Evolutionary conservation across 2,888 invertebrate species (phyloP), one percentile per base, ranked within the genome.

Genomic region (Aleiodes leptofemur): DNA sequence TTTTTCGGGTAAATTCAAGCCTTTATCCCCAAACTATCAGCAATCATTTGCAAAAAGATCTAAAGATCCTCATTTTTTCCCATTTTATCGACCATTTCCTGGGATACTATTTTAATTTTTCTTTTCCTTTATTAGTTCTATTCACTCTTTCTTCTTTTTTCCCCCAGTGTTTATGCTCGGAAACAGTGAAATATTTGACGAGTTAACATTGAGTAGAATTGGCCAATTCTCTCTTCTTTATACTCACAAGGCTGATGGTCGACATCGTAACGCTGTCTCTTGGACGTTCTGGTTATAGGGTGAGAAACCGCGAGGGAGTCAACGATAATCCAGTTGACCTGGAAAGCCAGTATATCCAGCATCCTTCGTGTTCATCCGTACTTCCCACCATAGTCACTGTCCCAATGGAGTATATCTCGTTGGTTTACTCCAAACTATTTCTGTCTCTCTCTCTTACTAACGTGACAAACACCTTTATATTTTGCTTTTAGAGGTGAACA

Each of bases 271-370:
- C 64, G 16, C 43, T 43, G 64, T 64, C 61, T 61, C 61, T 34
- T 61, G 64, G 64, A 64, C 48, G 14, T 56, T 23, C 53, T 16
- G 56, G 43, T 34, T 14, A 38, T 48, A 31, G 51, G 31, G 61
- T 72, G 72, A 53, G 72, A 72, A 72, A 68, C 31, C 66, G 14
- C 73, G 55, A 48, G 66, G 66, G 73, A 56, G 14, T 66, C 51
- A 16, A 56, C 53, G 66, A 73, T 68, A 72, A 48, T 73, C 64
- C 64, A 66, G 55, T 73, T 72, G 72, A 72, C 72, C 72, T 34
- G 64, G 64, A 53, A 38, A 64, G 55, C 23, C 50, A 55, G 53
- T 43, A 23, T 72, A 34, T 72, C 53, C 64, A 53, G 29, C 43
- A 29, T 53, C 43, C 23, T 70, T 70, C 51, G 64, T 72, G 55